Conservation (phyloP, 1,140 invertebrate genomes). For the Acromyrmex echinatior region DNA sequence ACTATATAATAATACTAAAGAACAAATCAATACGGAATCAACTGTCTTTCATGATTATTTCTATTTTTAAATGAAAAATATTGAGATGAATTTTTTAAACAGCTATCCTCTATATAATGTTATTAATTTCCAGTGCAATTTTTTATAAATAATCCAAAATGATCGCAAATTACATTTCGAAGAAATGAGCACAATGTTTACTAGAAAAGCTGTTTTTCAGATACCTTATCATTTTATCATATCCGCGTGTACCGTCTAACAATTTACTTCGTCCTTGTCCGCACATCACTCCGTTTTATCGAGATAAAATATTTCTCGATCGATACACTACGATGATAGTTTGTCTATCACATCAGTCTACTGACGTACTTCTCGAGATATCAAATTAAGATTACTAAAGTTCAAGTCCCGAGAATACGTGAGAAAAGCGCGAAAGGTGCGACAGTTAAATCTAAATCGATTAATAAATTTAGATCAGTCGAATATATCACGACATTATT, state of each 20-base stretch:
- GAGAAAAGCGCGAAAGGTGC: not conserved
- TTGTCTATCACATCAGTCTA: constrained; percentile 31
- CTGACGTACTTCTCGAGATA: constrained; percentile 8
- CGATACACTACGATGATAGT: constrained; percentile 33
- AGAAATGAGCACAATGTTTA: constrained; percentile 59
- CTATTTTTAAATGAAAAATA: not conserved
- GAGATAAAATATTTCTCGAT: constrained; percentile 63
- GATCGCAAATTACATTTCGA: not conserved
- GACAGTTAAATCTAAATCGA: not conserved
- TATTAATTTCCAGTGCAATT: not conserved
- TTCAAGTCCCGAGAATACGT: constrained; percentile 2
- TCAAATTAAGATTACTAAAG: constrained; percentile 30
- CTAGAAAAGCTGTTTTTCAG: constrained; percentile 80
- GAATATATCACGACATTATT: not conserved
- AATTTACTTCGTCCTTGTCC: constrained; percentile 41
- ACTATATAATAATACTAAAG: not conserved
- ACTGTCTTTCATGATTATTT: not conserved
- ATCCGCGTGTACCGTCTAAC: constrained; percentile 29
- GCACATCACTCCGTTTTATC: not conserved
- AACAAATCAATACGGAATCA: not conserved
- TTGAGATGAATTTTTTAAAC: not conserved
- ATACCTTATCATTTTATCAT: constrained; percentile 83
- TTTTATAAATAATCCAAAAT: not conserved
- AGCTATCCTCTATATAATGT: not conserved
- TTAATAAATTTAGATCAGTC: not conserved